phyloP scores from a whole-genome alignment of 1,140 invertebrate species.

The Steinernema feltiae region DNA sequence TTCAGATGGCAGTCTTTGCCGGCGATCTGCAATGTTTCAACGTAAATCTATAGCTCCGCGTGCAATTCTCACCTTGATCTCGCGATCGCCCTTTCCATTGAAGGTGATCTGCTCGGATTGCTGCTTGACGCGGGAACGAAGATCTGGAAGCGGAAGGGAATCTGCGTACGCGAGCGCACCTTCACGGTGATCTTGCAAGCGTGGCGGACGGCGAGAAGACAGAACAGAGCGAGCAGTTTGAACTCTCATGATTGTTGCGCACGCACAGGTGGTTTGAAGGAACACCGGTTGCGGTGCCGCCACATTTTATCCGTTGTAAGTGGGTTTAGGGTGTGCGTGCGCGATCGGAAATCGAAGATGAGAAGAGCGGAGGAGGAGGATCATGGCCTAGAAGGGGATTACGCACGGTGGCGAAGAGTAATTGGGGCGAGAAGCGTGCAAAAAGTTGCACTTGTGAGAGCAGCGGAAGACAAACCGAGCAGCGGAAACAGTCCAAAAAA shows the following conservation, averaged over 20 bases:
- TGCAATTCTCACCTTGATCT: slow-evolving; percentile 2
- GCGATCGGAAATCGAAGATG: neutral
- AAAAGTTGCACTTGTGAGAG: no score
- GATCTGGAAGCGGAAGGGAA: slow-evolving; percentile 1
- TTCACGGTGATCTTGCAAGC: slow-evolving; percentile 11
- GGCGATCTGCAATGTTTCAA: neutral
- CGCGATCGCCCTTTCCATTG: neutral
- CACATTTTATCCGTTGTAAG: neutral
- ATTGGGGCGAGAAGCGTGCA: no score
- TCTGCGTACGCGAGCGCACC: neutral
- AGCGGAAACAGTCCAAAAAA: no score
- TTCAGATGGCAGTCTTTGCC: neutral
- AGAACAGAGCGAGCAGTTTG: neutral
- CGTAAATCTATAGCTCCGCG: neutral
- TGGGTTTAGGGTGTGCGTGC: neutral
- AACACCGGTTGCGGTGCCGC: neutral
- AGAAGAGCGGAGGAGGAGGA: no score
- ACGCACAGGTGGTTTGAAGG: neutral
- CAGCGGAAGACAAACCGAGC: no score
- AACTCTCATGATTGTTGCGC: neutral
- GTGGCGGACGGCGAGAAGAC: neutral
- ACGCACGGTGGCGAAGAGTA: no score
- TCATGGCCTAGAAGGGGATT: no score
- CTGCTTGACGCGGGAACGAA: neutral
- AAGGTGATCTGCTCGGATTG: slow-evolving; percentile 3